Evolutionary conservation across 1,140 invertebrate species (phyloP).

Genomic region (Sinella curviseta): DNA sequence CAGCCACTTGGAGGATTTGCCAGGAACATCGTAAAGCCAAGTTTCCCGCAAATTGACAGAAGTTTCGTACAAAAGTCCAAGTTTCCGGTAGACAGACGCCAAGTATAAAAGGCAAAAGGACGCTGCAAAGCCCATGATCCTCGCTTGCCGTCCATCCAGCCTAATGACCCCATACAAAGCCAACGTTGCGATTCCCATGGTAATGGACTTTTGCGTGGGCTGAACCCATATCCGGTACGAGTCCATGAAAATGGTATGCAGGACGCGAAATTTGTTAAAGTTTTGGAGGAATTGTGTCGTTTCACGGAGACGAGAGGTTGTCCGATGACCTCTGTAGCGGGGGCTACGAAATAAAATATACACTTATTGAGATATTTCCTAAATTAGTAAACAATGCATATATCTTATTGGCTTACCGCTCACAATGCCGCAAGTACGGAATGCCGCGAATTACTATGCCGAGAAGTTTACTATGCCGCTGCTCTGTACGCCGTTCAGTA

Average conservation of each 20-base stretch:
- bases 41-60: too few species aligned
- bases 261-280: not conserved
- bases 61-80: not conserved
- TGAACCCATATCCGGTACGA: not conserved
- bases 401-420: too few species aligned
- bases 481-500: too few species aligned
- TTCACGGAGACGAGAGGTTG: not conserved
- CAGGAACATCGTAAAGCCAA: too few species aligned
- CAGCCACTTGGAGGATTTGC: too few species aligned
- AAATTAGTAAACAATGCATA: not conserved
- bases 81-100: not conserved
- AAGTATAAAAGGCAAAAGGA: not conserved
- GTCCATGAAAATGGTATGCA: not conserved
- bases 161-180: conserved; percentile 6
- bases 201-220: not conserved
- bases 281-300: not conserved
- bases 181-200: not conserved
- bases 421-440: too few species aligned
- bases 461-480: too few species aligned
- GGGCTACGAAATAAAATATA: conserved; percentile 5
- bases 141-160: not conserved
- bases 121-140: not conserved
- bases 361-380: too few species aligned
- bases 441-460: too few species aligned
- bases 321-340: not conserved